Evolutionary conservation across 2,888 invertebrate genomes (phyloP).

Genomic region (Stratiomys singularior): DNA sequence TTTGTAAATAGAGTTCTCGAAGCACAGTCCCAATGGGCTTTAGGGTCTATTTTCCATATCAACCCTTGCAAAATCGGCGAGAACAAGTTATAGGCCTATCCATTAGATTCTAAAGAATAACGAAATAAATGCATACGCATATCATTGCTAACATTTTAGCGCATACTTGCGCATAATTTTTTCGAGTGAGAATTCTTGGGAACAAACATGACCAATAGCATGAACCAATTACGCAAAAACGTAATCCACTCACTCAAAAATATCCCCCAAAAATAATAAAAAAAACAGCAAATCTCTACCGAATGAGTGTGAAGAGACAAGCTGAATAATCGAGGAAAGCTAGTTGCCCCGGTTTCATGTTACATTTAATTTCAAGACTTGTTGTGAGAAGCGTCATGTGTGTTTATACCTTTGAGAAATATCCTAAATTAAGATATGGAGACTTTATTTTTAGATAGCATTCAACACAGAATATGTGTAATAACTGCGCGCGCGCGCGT

Average conservation of each 20-base stretch:
- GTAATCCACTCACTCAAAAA: neutral
- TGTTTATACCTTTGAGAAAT: conserved; percentile 16
- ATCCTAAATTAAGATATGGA: conserved; percentile 6
- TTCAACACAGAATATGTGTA: neutral
- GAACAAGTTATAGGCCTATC: too few relatives aligned
- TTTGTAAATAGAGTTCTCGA: too few relatives aligned
- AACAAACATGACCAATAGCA: too few relatives aligned
- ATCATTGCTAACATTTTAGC: too few relatives aligned
- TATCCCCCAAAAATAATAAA: neutral
- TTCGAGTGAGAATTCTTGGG: too few relatives aligned
- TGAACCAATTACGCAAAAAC: too few relatives aligned
- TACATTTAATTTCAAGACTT: conserved; percentile 26
- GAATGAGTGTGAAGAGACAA: neutral
- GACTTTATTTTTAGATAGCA: conserved; percentile 7
- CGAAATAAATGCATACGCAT: too few relatives aligned
- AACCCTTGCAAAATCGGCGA: too few relatives aligned
- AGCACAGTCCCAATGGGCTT: too few relatives aligned
- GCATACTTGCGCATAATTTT: too few relatives aligned
- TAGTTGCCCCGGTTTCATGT: conserved; percentile 29
- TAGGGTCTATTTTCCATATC: too few relatives aligned
- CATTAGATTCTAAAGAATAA: too few relatives aligned
- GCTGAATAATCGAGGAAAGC: neutral
- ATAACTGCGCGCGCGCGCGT: conserved; percentile 27
- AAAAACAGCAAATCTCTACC: neutral
- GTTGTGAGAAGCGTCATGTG: neutral